These are phyloP conservation scores for Thalassarche chlororhynchos DNA, from an alignment of 2,113 vertebrate genomes.

Conservation along the genomic window DNA sequence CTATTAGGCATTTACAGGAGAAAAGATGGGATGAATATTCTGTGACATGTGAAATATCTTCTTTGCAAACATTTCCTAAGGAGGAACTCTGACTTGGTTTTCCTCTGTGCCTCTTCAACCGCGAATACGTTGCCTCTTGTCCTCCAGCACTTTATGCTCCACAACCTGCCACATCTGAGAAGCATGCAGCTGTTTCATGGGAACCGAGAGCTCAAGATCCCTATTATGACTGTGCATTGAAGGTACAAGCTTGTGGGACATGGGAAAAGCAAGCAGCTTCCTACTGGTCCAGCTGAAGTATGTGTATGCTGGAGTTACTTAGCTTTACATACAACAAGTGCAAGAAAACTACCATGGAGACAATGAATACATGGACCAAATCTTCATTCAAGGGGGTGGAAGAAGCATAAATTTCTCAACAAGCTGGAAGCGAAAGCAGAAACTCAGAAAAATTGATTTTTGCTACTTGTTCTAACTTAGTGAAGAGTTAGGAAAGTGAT, in stretches of 20 bases:
- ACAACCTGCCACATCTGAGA: not conserved
- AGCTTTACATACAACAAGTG: not conserved
- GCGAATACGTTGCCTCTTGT: not conserved
- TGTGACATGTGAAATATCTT: not conserved
- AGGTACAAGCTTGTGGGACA: not conserved
- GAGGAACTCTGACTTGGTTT: not conserved
- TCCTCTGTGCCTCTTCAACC: not conserved
- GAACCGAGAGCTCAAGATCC: not conserved
- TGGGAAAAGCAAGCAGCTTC: not conserved
- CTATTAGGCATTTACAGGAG: not conserved
- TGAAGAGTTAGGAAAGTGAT: not conserved
- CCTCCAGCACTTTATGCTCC: not conserved
- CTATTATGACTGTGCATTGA: not conserved
- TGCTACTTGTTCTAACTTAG: not conserved
- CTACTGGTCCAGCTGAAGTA: not conserved
- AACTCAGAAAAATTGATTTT: not conserved
- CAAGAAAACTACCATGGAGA: not conserved
- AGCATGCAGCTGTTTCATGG: not conserved
- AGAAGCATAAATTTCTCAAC: not conserved
- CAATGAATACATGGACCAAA: not conserved
- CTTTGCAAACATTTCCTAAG: not conserved
- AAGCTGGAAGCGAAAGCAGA: not conserved
- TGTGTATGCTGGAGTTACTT: accelerated
- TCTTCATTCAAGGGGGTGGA: not conserved
- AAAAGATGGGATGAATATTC: not conserved